Percentiles rank a stretch among this genome's conserved stretches.
These are phyloP conservation scores for Agrotis puta DNA, from an alignment of 2,888 invertebrate species.

Conservation along the genomic window DNA sequence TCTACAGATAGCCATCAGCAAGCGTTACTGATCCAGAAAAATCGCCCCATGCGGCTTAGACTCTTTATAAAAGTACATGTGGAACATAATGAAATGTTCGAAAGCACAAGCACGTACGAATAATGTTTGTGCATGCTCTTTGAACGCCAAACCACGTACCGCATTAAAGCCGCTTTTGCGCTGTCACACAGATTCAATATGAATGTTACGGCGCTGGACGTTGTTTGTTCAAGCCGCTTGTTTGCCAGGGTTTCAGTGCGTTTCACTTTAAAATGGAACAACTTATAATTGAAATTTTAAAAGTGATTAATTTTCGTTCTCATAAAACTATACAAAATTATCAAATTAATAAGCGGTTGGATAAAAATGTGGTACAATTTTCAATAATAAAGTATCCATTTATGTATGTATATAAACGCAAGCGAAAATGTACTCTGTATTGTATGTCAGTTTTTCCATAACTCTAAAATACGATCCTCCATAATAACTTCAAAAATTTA, in stretches of 20 bases:
- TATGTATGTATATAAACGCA: no score
- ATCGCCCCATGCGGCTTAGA: background rate
- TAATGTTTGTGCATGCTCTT: constrained; percentile 16
- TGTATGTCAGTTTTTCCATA: no score
- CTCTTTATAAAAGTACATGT: background rate
- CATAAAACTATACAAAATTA: no score
- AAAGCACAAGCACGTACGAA: background rate
- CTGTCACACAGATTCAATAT: constrained; percentile 20
- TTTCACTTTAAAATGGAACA: constrained; percentile 2
- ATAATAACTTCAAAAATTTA: no score
- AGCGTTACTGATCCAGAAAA: background rate
- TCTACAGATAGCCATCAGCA: background rate
- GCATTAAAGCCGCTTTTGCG: constrained; percentile 27
- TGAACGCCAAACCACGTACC: background rate
- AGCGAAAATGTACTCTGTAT: no score
- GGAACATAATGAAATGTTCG: constrained; percentile 6
- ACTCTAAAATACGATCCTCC: no score
- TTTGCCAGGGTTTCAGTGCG: background rate
- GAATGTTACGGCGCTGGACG: background rate
- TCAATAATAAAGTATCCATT: no score
- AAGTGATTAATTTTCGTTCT: no score
- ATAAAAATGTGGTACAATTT: no score
- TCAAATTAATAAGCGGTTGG: no score
- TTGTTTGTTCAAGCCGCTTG: constrained; percentile 36
- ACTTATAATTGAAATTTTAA: no score